A percentile compares a stretch with the other conserved stretches of the same genome.
phyloP scores from a whole-genome alignment of 2,888 invertebrate genomes.

The Eupithecia pulchellata region DNA sequence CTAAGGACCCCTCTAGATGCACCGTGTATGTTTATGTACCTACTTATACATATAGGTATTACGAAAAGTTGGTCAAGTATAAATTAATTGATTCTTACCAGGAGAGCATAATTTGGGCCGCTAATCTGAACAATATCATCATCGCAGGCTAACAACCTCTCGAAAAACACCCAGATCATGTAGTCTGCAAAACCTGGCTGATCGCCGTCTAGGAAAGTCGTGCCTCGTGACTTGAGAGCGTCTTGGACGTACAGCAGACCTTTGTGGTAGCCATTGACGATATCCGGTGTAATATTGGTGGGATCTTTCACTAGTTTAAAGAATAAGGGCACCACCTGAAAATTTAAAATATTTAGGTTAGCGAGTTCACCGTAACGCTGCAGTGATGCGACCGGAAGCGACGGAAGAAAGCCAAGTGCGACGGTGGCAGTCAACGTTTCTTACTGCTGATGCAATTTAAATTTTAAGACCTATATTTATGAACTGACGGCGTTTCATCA shows the following conservation, averaged over 20 bases:
- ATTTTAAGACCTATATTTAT: too few relatives aligned
- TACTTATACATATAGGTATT: too few relatives aligned
- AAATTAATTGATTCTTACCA: conserved; percentile 5
- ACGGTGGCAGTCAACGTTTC: too few relatives aligned
- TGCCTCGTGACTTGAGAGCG: conserved; percentile 86
- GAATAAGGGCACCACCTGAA: conserved; percentile 60
- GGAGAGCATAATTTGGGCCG: neutral
- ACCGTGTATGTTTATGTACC: too few relatives aligned
- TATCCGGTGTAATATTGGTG: conserved; percentile 58
- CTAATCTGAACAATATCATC: conserved; percentile 64
- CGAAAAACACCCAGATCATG: conserved; percentile 96
- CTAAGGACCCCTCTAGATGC: too few relatives aligned
- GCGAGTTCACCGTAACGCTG: neutral
- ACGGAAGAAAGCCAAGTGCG: neutral
- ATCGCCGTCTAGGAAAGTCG: conserved; percentile 86
- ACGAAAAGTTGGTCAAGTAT: neutral
- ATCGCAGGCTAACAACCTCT: conserved; percentile 83
- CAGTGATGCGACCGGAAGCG: neutral
- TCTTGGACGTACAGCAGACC: conserved; percentile 87
- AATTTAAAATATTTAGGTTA: neutral
- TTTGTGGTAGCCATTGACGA: conserved; percentile 55
- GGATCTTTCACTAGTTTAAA: conserved; percentile 53
- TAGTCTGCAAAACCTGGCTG: conserved; percentile 92
- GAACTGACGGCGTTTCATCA: too few relatives aligned
- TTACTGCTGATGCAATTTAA: too few relatives aligned